These are phyloP conservation scores for Drosophila simulans DNA, from an alignment of 1,140 invertebrate genomes.

Conservation along the genomic window DNA sequence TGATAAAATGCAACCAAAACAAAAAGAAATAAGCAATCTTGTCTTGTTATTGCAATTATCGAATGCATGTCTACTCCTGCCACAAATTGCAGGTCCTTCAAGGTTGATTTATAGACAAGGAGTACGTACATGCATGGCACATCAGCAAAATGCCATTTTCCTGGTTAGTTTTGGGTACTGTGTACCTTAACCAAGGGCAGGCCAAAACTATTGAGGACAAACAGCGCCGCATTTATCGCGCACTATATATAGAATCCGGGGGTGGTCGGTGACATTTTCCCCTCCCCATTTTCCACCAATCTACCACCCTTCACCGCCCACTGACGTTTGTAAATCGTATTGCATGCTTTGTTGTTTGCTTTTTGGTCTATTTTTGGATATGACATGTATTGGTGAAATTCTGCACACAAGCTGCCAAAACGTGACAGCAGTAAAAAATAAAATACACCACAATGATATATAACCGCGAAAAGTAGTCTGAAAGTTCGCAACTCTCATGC, in stretches of 20 bases:
- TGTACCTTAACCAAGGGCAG: constrained; percentile 15
- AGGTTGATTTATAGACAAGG: constrained; percentile 36
- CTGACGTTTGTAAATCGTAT: constrained; percentile 72
- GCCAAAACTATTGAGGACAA: constrained; percentile 49
- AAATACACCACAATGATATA: constrained; percentile 12
- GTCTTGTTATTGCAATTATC: constrained; percentile 50
- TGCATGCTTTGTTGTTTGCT: constrained; percentile 68
- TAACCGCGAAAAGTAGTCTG: constrained; percentile 6
- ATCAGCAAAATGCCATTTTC: constrained; percentile 25
- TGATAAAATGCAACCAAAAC: constrained; percentile 9
- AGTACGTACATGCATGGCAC: background rate
- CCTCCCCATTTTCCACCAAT: background rate
- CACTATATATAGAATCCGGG: constrained; percentile 57
- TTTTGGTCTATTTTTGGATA: constrained; percentile 68
- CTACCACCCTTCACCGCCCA: constrained; percentile 18
- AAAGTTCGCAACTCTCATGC: constrained; percentile 10
- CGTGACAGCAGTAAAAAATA: constrained; percentile 59
- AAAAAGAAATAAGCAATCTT: constrained; percentile 10
- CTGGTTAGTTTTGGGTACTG: constrained; percentile 31
- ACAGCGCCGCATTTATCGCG: constrained; percentile 43
- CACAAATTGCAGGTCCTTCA: constrained; percentile 34
- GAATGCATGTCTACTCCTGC: constrained; percentile 15
- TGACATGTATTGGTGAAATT: constrained; percentile 68
- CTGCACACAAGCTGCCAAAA: constrained; percentile 70
- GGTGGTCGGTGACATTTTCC: constrained; percentile 8